Base-by-base conservation (phyloP, 2,888 invertebrate species). In the Noctua janthina region DNA sequence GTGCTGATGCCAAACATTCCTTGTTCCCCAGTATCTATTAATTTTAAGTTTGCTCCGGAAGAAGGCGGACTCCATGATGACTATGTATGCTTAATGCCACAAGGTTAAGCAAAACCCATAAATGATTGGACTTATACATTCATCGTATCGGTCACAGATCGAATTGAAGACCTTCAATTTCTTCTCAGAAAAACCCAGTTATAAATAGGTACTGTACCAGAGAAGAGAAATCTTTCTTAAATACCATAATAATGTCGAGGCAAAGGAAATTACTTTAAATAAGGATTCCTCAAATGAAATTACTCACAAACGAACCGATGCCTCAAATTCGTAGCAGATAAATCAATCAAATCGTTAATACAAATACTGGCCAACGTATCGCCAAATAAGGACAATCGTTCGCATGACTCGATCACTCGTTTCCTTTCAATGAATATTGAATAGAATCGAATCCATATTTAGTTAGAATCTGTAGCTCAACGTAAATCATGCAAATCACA, bases 361-460 rank as follows among this genome's bases (percentile, higher is more conserved):
- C 74, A 81, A 83, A 74, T 74, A 81, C 73, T 56, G 29, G 49
- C 80, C 66, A 82, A 74, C 79, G 72, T 74, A 87, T 81, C 72
- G 39, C 90, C 90, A 68, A 79, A 89, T 83, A 90, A 78, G 88
- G 85, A 78, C 78, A 79, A 76, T 73, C 70, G 79, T 87, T 88
- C 83, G 81, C 86, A 88, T 87, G 82, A 88, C 82, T 72, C 76
- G 82, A 79, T 68, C 68, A 79, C 72, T 72, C 54, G 82, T 83
- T 81, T 77, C 80, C 83, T 82, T 83, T 74, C 82, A 78, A 88
- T 84, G 81, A 81, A 81, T 90, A 87, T 81, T 80, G 69, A 84
- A 83, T 83, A 87, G 74, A 88, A 76, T 84, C 83, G 23, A 82
- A 73, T 83, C 86, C 89, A 82, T 89, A 88, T 88, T 85, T 87